Percentiles rank a stretch among this genome's conserved stretches.
These are phyloP conservation scores for Muscicapa striata DNA, from an alignment of 2,797 vertebrate species.

Conservation along the genomic window DNA sequence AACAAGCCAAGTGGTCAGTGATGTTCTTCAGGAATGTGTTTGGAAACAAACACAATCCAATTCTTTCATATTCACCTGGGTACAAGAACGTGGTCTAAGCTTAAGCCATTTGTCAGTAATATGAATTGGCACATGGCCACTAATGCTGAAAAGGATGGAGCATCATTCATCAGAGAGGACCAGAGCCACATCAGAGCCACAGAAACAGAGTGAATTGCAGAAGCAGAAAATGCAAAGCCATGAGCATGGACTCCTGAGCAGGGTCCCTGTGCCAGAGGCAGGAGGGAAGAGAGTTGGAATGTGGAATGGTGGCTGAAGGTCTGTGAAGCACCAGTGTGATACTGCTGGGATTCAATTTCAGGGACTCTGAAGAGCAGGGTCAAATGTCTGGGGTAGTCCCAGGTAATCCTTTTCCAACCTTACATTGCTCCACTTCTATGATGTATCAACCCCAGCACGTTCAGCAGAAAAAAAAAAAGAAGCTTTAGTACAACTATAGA, in stretches of 20 bases:
- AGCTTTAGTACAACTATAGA: neutral
- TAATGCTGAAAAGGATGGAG: neutral
- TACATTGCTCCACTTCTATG: neutral
- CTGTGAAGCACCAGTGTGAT: neutral
- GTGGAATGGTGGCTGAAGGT: neutral
- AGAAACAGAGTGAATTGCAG: neutral
- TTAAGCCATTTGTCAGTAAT: neutral
- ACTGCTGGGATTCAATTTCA: neutral
- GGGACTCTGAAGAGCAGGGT: neutral
- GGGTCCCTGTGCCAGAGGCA: neutral
- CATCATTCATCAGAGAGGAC: neutral
- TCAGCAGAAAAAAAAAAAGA: neutral
- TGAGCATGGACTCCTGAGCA: neutral
- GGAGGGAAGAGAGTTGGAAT: neutral
- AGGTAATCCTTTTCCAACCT: neutral
- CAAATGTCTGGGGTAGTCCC: neutral
- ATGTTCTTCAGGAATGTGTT: rapidly evolving
- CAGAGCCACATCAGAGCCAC: neutral
- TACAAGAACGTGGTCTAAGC: neutral
- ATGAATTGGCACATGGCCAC: neutral
- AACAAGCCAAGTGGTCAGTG: rapidly evolving
- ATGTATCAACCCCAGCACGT: neutral
- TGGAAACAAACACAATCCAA: neutral
- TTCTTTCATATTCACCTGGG: neutral
- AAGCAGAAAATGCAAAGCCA: neutral